Base-by-base conservation (phyloP, 2,797 vertebrate species). In the Melanotaenia maccullochi region DNA sequence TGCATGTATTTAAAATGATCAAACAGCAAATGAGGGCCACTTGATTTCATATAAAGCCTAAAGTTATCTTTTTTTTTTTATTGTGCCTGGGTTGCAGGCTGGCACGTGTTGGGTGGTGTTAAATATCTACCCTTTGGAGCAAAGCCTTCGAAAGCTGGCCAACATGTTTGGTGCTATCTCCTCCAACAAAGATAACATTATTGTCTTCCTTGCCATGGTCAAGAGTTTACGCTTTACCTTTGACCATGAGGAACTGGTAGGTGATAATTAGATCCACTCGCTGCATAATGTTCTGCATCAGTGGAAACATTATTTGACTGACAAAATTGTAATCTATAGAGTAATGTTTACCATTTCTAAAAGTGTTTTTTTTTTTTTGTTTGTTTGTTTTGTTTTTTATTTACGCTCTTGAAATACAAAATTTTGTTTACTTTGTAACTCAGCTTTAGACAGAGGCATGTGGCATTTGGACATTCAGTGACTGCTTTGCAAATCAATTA, bases 101-200 rank as follows among this genome's bases (percentile, higher is more conserved):
- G 93, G 93, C 65, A 83, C 73, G 40, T 96, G 95, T 85, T 96
- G 95, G 94, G 89, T 94, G 82, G 90, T 93, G 60, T 82, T 95
- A 24, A 96, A 96, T 72, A 88, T 95, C 58, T 95, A 93, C 87
- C 92, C 94, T 67, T 76, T 95, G 78, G 94, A 95, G 90, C 87
- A 91, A 83, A 95, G 94, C 79, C 91, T 96, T 58, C 90, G 88
- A 52, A 90, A 82, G 49, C 82, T 96, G 73, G 86, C 93, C 71
- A 71, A 69, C 66, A 93, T 90, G 88, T 96, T 96, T 71, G 94
- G 93, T 4, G 78, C 90, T 78, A 71, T 92, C 58, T 95, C 95
- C 49, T 89, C 91, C 87, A 96, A 95, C 91, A 92, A 87, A 82
- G 93, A 94, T 18, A 93, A 95, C 65, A 89, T 95, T 20, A 75